These are phyloP conservation scores for Synergus umbraculus DNA, from an alignment of 2,888 invertebrate species.

Conservation along the genomic window DNA sequence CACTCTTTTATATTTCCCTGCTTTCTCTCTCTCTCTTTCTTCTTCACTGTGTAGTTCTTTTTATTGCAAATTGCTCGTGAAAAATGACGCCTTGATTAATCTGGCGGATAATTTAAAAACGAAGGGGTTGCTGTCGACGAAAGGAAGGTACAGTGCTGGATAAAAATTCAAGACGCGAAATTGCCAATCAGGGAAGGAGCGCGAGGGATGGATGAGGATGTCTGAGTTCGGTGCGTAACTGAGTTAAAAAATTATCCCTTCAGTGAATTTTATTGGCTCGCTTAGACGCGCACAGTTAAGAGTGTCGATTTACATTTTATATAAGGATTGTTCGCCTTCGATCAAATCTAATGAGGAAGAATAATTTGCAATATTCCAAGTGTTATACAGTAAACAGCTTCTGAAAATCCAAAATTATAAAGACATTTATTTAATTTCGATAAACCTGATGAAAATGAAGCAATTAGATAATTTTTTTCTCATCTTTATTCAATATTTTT, in stretches of 20 bases:
- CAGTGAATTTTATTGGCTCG: slow-evolving; percentile 73
- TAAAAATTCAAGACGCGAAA: slow-evolving; percentile 78
- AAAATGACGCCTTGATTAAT: slow-evolving; percentile 78
- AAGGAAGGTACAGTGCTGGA: slow-evolving; percentile 59
- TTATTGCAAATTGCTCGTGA: slow-evolving; percentile 78
- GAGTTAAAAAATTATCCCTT: slow-evolving; percentile 76
- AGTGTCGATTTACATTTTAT: slow-evolving; percentile 33
- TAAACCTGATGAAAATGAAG: not conserved
- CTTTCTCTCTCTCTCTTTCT: slow-evolving; percentile 43
- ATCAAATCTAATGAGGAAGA: slow-evolving; percentile 1
- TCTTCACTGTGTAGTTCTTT: slow-evolving; percentile 62
- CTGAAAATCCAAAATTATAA: too few relatives aligned
- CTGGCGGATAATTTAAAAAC: slow-evolving; percentile 78
- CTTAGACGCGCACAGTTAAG: slow-evolving; percentile 66
- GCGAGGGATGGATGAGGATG: slow-evolving; percentile 54
- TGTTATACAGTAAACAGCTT: too few relatives aligned
- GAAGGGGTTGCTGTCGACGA: slow-evolving; percentile 71
- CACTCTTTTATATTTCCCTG: slow-evolving; percentile 16
- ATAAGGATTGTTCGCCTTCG: not conserved
- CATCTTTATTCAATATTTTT: not conserved
- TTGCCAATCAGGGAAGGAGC: slow-evolving; percentile 75
- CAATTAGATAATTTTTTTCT: not conserved
- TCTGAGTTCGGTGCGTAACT: slow-evolving; percentile 68
- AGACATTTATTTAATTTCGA: not conserved
- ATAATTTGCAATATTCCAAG: not conserved